Conservation (phyloP, 2,113 vertebrate genomes). For the Vulpes vulpes region DNA sequence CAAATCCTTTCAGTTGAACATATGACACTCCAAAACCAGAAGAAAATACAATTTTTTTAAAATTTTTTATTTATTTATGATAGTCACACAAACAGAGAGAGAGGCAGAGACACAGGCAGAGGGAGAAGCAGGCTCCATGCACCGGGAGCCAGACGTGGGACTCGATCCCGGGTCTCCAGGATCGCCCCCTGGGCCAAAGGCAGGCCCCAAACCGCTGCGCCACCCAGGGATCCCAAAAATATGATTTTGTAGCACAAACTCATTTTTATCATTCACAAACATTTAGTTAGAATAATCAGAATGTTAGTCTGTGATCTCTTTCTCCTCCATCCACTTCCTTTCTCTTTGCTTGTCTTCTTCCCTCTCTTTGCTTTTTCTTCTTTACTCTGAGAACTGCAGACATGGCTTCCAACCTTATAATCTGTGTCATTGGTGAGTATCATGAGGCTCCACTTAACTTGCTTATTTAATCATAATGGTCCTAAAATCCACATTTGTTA, state of each 20-base stretch:
- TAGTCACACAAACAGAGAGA: too few species aligned
- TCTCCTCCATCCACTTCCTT: background rate
- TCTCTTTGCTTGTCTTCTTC: background rate
- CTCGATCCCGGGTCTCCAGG: too few species aligned
- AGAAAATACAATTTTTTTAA: background rate
- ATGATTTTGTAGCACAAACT: background rate
- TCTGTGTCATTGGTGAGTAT: background rate
- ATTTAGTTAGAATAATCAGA: background rate
- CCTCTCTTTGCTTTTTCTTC: background rate
- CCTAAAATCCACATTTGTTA: background rate
- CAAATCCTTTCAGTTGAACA: background rate
- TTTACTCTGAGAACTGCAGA: background rate
- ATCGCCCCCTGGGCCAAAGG: too few species aligned
- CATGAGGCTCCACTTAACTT: background rate
- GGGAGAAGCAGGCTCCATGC: too few species aligned
- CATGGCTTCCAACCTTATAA: background rate
- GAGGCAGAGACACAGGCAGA: too few species aligned
- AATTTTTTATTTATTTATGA: too few species aligned
- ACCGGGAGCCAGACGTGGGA: too few species aligned
- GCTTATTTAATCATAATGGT: background rate
- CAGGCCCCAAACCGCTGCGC: too few species aligned
- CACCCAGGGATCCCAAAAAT: background rate
- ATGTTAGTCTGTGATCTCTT: background rate
- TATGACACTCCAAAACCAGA: background rate
- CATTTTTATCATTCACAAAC: background rate